phyloP scores from a whole-genome alignment of 1,140 invertebrate genomes.

The Cherax quadricarinatus region DNA sequence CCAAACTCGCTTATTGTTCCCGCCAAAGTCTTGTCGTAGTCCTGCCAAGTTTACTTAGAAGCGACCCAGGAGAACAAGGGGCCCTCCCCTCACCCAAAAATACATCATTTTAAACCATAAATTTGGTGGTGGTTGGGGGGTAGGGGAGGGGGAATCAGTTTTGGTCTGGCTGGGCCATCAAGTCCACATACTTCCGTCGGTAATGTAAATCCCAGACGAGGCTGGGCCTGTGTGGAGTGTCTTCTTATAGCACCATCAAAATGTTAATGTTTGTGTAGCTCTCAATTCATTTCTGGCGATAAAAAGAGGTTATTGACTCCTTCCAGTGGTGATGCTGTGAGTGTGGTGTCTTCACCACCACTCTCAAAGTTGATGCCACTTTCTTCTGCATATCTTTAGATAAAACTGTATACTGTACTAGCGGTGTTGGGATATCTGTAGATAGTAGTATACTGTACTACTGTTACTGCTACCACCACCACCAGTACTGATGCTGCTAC shows the following conservation, averaged over 20 bases:
- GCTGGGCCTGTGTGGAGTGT: not conserved
- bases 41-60: too few species aligned
- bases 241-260: constrained; percentile 57
- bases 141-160: not conserved
- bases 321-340: constrained; percentile 6
- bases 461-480: too few species aligned
- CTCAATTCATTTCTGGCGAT: constrained; percentile 59
- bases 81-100: too few species aligned
- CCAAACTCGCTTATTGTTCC: too few species aligned
- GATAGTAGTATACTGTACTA: too few species aligned
- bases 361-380: too few species aligned
- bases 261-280: constrained; percentile 56
- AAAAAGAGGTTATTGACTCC: constrained; percentile 53
- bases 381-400: too few species aligned
- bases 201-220: constrained; percentile 8
- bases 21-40: too few species aligned
- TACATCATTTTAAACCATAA: not conserved
- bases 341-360: not conserved
- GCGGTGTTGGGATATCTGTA: too few species aligned
- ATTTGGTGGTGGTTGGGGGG: not conserved
- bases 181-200: not conserved
- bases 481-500: too few species aligned
- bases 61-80: too few species aligned
- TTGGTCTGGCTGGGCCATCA: not conserved
- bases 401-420: too few species aligned